Conservation (phyloP, 2,113 vertebrate genomes). For the Coregonus clupeaformis region DNA sequence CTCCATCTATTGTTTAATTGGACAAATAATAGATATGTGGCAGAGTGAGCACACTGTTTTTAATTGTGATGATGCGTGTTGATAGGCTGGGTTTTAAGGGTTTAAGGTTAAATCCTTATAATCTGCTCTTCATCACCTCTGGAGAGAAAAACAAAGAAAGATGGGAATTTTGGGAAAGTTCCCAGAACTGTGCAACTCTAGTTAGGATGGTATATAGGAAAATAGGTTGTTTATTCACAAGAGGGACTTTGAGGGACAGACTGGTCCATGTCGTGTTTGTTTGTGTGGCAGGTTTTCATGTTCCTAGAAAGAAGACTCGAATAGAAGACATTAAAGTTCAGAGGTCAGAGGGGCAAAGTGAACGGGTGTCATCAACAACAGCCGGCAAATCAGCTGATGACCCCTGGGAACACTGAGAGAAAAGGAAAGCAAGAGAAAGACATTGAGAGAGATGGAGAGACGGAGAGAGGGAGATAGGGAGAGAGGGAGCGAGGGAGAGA, state of each 20-base stretch:
- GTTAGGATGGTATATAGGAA: too few relatives aligned
- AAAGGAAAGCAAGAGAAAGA: neutral
- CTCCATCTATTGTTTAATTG: neutral
- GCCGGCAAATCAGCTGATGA: conserved; percentile 52
- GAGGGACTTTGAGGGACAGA: too few relatives aligned
- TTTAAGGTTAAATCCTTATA: conserved; percentile 62
- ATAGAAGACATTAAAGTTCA: conserved; percentile 52
- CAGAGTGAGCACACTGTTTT: neutral
- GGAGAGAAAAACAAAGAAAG: conserved; percentile 68
- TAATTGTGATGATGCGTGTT: conserved; percentile 31
- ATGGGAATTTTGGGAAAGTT: too few relatives aligned
- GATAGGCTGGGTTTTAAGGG: conserved; percentile 52
- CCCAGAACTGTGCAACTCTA: too few relatives aligned
- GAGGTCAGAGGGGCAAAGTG: conserved; percentile 55
- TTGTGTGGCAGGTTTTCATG: conserved; percentile 9
- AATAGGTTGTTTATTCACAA: too few relatives aligned
- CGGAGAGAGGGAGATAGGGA: neutral
- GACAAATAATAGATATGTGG: too few relatives aligned
- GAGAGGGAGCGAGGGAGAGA: neutral
- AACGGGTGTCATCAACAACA: conserved; percentile 52
- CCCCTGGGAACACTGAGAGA: conserved; percentile 3
- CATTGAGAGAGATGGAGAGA: neutral
- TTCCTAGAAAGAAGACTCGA: conserved; percentile 7
- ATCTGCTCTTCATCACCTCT: conserved; percentile 72
- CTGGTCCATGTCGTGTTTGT: neutral